Conservation (phyloP, 1,140 invertebrate genomes). For the Lethocerus indicus region DNA sequence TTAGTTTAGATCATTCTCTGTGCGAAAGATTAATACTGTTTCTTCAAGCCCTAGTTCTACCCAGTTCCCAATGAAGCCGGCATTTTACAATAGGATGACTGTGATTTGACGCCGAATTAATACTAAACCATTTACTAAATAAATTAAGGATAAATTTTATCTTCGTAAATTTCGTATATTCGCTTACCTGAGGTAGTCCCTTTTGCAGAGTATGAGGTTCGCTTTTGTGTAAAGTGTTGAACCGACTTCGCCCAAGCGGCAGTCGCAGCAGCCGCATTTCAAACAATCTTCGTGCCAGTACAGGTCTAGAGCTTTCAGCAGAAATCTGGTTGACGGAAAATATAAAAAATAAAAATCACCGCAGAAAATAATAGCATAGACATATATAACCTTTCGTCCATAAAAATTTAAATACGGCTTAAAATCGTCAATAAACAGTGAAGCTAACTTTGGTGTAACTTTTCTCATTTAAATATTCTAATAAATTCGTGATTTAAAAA, state of each 20-base stretch:
- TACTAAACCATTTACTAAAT: no score
- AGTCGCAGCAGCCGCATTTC: slow-evolving; percentile 94
- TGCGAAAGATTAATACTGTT: no score
- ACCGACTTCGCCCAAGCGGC: slow-evolving; percentile 88
- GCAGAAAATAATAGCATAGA: neutral
- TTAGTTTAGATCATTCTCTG: no score
- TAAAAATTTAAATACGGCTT: neutral
- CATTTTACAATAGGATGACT: no score
- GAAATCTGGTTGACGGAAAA: no score
- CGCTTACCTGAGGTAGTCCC: slow-evolving; percentile 85
- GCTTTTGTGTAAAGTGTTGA: slow-evolving; percentile 92
- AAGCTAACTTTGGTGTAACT: neutral
- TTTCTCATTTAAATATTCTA: neutral
- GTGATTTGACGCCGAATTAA: no score
- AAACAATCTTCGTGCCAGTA: slow-evolving; percentile 98
- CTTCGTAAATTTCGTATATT: neutral
- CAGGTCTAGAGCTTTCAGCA: slow-evolving; percentile 75
- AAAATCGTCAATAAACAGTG: neutral
- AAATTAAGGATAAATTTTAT: no score
- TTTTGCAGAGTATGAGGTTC: slow-evolving; percentile 92
- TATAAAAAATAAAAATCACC: no score
- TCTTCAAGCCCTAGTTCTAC: no score
- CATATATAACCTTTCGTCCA: neutral
- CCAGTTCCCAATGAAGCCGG: no score
- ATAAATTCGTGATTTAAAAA: neutral